Base-by-base conservation (phyloP, 2,113 vertebrate species). In the Ascaphus truei region DNA sequence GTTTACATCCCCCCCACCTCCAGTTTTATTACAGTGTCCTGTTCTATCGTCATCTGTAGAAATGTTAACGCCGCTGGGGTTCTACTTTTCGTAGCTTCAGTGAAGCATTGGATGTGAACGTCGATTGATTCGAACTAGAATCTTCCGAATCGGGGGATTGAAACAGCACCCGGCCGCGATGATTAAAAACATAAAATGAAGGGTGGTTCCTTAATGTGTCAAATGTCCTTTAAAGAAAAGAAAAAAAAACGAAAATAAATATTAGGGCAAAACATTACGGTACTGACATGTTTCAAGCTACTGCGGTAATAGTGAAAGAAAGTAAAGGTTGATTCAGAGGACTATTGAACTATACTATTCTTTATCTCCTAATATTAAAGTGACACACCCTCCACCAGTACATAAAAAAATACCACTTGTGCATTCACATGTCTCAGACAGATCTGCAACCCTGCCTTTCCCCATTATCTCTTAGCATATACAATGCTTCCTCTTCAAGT, bases 151-250 rank as follows among this genome's bases (percentile, higher is more conserved):
- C 93, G 1, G 90, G 89, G 37, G 92, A 75, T 77, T 87, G 85
- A 86, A 96, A 97, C 59, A 98, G 81, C 77, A 96, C 88, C 82
- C 93, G 87, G 68, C 96, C 96, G 66, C 95, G 91, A 78, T 99
- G 96, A 76, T 98, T 98, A 90, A 99, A 99, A 74, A 98, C 89
- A 82, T 98, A 98, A 87, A 98, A 99, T 57, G 96, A 99, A 0
- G 95, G 96, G 59, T 97, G 96, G 85, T 99, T 99, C 85, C 94
- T 94, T 92, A 98, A 91, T 0, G 94, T 98, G 79, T 98, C 96
- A 81, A 98, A 98, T 1, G 96, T 96, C 87, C 95, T 99, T 87
- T 37, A 81, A 77, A 82, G 74, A 71, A 51, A 81, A 77, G 75
- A 26, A 66, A 20, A 23, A 45, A 39, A 43, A 18, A 23, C 12